Base-by-base conservation (phyloP, 37 sponge, comb jelly and placozoan genomes). In the Chondrosia reniformis region DNA sequence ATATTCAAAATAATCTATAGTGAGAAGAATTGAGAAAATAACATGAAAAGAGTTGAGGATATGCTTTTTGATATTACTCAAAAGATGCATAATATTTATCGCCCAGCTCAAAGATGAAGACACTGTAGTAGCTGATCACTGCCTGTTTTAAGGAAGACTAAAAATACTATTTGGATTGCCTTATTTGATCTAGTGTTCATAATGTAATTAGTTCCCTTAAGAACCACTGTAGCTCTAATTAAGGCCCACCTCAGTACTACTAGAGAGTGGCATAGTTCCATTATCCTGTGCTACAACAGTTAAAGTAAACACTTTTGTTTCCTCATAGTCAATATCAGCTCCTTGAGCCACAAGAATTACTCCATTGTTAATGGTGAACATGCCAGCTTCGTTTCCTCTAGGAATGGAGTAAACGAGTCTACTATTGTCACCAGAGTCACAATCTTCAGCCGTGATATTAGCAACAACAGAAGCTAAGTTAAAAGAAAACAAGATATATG, bases 401-500 rank as follows among this genome's bases (percentile, higher is more conserved):
- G 22, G 17, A 25, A 69, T 69, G 43, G 10, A 17, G 72, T 69
- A 69, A 3, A 21, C 42, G 43, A 69, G 39, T 24, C 41, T 31
- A 2, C 43, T 34, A 25, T 69, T 69, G 1, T 69, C 72, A 9
- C 72, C 72, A 25, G 72, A 25, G 72, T 69, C 72, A 69, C 72
- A 69, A 24, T 69, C 72, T 13, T 24, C 42, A 17, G 44, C 72
- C 39, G 41, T 31, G 17, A 69, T 44, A 6, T 40, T 2, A 7
- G 24, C 44, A 13, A 69, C 72, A n/a, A n/a, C n/a, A n/a, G n/a
- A n/a, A n/a, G n/a, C n/a, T n/a, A n/a, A n/a, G n/a, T n/a, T n/a
- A n/a, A n/a, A n/a, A n/a, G n/a, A n/a, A n/a, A n/a, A n/a, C n/a
- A n/a, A n/a, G n/a, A n/a, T n/a, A n/a, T n/a, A n/a, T n/a, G n/a